Evolutionary conservation across 2,113 vertebrate species (phyloP), one percentile per base, ranked within the genome.

Genomic region (Chiloscyllium plagiosum): DNA sequence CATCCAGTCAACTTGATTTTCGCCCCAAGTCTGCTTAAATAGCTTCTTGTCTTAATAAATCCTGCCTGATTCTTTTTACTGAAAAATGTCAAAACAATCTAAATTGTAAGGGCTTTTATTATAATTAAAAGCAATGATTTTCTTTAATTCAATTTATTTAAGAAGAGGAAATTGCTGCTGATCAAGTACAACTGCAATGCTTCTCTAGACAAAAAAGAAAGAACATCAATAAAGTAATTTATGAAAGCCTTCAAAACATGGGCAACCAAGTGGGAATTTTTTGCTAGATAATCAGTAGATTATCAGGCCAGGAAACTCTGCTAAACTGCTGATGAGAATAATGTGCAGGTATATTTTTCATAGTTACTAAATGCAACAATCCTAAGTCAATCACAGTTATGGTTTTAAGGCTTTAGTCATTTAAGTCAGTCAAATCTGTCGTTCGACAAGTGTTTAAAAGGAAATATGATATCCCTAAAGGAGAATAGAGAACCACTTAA

Each of bases 91-190:
- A 96, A 96, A 96, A 96, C 95, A 96, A 96, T 96, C 96, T 96
- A 97, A 97, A 97, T 96, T 97, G 96, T 52, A 65, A 97, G 96
- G 97, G 98, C 97, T 98, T 98, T 98, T 97, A 98, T 98, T 98
- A 97, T 98, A 98, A 99, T 98, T 98, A 98, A 98, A 98, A 97
- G 96, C 97, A 98, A 98, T 97, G 97, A 98, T 98, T 98, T 97
- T 97, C 96, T 97, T 97, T 96, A 97, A 98, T 97, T 97, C 96
- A 98, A 97, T 98, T 97, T 97, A 96, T 96, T 96, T 97, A 97
- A 96, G 96, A 97, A 96, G 95, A 97, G 96, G 96, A 96, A 97
- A 97, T 97, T 97, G 97, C 97, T 97, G 97, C 97, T 72, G 95
- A 98, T 98, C 97, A 97, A 96, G 96, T 96, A 96, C 96, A 97